Base-by-base conservation (phyloP, 2,888 invertebrate genomes). In the Nemotelus pantherinus region DNA sequence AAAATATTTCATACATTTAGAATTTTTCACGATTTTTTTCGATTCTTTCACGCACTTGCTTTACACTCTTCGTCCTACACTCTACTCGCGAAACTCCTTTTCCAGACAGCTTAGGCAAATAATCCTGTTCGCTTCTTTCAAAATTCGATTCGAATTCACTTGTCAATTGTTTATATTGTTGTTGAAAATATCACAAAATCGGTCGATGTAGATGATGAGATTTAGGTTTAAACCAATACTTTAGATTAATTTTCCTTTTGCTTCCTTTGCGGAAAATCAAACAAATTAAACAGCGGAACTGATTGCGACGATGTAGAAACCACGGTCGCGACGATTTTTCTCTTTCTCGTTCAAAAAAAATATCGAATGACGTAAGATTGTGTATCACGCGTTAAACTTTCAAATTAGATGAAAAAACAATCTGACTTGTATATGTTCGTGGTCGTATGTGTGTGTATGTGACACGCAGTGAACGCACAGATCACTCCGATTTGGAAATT, bases 101-200 rank as follows among this genome's bases (percentile, higher is more conserved):
- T n/a, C 57, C 25, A 25, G 25, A 25, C 25, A 25, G 25, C 25
- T 25, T 25, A 25, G 1, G 25, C 25, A 25, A 25, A 25, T 25
- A 25, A 25, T 25, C 25, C 25, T 25, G 25, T 25, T 25, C 25
- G 25, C 25, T 25, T 25, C 25, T 25, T 25, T 25, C 25, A 25
- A 25, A 25, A 25, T 25, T 25, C 0, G 25, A 25, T 25, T 25
- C 25, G 25, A 25, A 25, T 25, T 25, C 25, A 43, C 48, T 77
- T 78, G 60, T 77, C 75, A 60, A 77, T 74, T 48, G 47, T 60
- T 77, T 68, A 47, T 25, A 55, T 58, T 77, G 57, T 74, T 65
- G 67, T 75, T 67, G 74, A 74, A 74, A 78, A 80, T 81, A 81
- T 81, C 81, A 81, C 81, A 81, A 80, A 81, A 79, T 81, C 79